These are phyloP conservation scores for Napeogenes inachia DNA, from an alignment of 2,888 invertebrate genomes.

Conservation along the genomic window DNA sequence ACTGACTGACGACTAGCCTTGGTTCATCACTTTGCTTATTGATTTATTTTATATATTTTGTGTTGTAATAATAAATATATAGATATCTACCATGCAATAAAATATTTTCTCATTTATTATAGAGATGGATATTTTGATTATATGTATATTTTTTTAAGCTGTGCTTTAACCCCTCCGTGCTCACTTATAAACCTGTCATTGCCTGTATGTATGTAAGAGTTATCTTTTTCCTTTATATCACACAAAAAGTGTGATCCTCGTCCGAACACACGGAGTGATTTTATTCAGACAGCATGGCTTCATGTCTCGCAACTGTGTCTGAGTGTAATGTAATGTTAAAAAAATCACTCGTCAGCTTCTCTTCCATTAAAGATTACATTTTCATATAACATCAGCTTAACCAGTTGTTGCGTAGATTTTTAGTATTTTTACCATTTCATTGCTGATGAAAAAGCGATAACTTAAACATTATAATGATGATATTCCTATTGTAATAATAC, in stretches of 20 bases:
- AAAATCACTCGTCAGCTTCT: not conserved
- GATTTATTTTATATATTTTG: not conserved
- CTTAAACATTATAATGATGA: conserved; percentile 8
- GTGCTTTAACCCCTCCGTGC: conserved; percentile 14
- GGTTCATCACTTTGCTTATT: conserved; percentile 10
- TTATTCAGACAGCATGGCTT: conserved; percentile 24
- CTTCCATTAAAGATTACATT: too few relatives aligned
- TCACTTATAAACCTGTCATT: conserved; percentile 20
- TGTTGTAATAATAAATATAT: not conserved
- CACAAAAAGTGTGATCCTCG: conserved; percentile 23
- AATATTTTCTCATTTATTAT: conserved; percentile 1
- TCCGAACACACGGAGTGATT: conserved; percentile 25
- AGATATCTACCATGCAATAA: not conserved
- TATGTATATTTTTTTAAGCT: conserved; percentile 20
- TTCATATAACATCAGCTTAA: too few relatives aligned
- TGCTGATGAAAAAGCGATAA: not conserved
- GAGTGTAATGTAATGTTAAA: conserved; percentile 9
- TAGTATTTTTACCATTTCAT: too few relatives aligned
- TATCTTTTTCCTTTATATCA: conserved; percentile 19
- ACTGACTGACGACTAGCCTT: conserved; percentile 12
- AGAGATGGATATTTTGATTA: not conserved
- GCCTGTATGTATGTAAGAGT: conserved; percentile 15
- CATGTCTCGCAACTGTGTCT: conserved; percentile 9
- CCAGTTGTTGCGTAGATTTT: too few relatives aligned
- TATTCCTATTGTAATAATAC: conserved; percentile 17